A percentile compares a stretch with the other conserved stretches of the same genome.
Conservation (phyloP, 1,140 invertebrate genomes). For the Halyomorpha halys region DNA sequence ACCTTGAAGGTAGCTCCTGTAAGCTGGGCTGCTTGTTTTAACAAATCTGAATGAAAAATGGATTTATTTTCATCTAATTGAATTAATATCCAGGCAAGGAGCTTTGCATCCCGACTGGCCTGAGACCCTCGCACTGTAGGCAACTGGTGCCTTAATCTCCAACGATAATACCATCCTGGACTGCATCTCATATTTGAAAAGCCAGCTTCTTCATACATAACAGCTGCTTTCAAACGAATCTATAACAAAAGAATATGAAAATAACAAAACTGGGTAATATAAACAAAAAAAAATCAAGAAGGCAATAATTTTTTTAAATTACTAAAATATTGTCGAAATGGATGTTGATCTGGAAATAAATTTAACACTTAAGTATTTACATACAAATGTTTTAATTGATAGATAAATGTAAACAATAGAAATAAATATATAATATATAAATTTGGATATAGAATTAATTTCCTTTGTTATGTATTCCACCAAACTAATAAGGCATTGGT, state of each 20-base stretch:
- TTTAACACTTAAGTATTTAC: no score
- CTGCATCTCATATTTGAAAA: slow-evolving; percentile 21
- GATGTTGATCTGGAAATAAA: no score
- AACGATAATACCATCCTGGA: slow-evolving; percentile 26
- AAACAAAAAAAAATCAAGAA: background rate
- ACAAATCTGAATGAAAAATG: slow-evolving; percentile 19
- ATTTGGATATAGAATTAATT: no score
- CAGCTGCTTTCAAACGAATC: slow-evolving; percentile 17
- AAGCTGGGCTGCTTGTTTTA: slow-evolving; percentile 15
- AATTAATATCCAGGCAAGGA: slow-evolving; percentile 21
- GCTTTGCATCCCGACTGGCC: slow-evolving; percentile 6
- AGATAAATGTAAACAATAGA: no score
- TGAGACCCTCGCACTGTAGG: slow-evolving; percentile 12
- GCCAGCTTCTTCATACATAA: slow-evolving; percentile 19
- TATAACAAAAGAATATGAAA: slow-evolving; percentile 13
- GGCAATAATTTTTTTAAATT: no score
- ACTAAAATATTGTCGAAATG: no score
- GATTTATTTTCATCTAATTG: slow-evolving; percentile 24
- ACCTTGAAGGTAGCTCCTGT: slow-evolving; percentile 20
- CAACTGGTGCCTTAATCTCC: slow-evolving; percentile 21
- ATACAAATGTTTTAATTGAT: no score
- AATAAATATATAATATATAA: no score
- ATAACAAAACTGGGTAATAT: background rate
- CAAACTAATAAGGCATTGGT: no score
- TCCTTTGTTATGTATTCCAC: no score